phyloP scores from a whole-genome alignment of 1,140 invertebrate species.

The Rhopalosiphum maidis region DNA sequence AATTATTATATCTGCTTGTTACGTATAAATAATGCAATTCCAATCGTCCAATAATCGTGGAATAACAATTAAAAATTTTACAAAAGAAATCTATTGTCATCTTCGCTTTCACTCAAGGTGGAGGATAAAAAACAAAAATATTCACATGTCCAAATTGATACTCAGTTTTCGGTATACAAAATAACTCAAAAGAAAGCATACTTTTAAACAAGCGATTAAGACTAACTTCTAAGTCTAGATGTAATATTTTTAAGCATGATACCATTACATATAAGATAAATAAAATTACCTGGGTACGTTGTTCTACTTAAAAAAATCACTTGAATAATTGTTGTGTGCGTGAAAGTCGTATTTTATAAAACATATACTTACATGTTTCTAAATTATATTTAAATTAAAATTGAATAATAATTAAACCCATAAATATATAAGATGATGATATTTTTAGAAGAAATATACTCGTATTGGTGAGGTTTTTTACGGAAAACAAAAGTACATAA shows the following conservation, averaged over 20 bases:
- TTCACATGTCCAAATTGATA: too few species aligned
- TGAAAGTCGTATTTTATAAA: not conserved
- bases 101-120: too few species aligned
- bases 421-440: not conserved
- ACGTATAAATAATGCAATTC: too few species aligned
- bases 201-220: not conserved
- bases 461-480: not conserved
- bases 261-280: not conserved
- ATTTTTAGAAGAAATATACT: not conserved
- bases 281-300: not conserved
- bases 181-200: too few species aligned
- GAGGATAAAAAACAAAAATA: too few species aligned
- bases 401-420: not conserved
- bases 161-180: too few species aligned
- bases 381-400: not conserved
- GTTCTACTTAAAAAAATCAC: not conserved
- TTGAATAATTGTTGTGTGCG: not conserved
- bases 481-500: not conserved
- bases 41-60: too few species aligned
- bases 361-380: not conserved
- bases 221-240: not conserved
- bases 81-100: too few species aligned
- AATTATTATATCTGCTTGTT: too few species aligned
- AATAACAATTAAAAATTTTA: too few species aligned
- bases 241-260: not conserved